Base-by-base conservation (phyloP, 2,888 invertebrate genomes). In the Podabrus alpinus region DNA sequence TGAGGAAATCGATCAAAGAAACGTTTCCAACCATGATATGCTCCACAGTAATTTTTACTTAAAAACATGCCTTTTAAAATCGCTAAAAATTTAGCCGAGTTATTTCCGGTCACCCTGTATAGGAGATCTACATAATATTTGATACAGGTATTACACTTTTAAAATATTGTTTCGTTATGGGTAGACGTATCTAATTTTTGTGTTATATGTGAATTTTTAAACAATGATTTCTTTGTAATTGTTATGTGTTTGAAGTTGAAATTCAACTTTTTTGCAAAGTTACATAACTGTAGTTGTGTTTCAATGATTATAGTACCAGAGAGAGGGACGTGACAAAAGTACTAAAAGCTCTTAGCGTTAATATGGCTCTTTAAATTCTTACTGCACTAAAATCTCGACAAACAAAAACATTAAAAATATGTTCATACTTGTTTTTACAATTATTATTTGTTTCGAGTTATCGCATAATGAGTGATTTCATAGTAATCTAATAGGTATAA, bases 331-430 rank as follows among this genome's bases (percentile, higher is more conserved):
- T 64, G 62, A 45, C 66, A 69, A 66, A 73, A 69, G 69, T 45
- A 73, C 66, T 64, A 74, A 74, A 74, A 74, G 74, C 69, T 70
- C 66, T 70, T 60, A 74, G 66, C 67, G 60, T 16, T 61, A 68
- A 62, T 66, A 64, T 17, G 60, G 69, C 45, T 66, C 69, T 73
- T 73, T 69, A 69, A 45, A 66, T 67, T 71, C 68, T 25, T 74
- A 71, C 66, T 71, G 68, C 29, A 67, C 67, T 74, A 74, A 74
- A 74, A 71, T 74, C 74, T 68, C 66, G 64, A 68, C 71, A 74
- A 74, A 74, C 68, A 74, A 74, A 70, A 61, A 68, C 70, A 70
- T 70, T 68, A 68, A 67, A 74, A 45, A 45, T 45, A 45, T 45
- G 9, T 45, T n/a, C 45, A 45, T 45, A 45, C n/a, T 45, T n/a